These are phyloP conservation scores for Dryobates pubescens DNA, from an alignment of 2,797 vertebrate genomes.

Conservation along the genomic window DNA sequence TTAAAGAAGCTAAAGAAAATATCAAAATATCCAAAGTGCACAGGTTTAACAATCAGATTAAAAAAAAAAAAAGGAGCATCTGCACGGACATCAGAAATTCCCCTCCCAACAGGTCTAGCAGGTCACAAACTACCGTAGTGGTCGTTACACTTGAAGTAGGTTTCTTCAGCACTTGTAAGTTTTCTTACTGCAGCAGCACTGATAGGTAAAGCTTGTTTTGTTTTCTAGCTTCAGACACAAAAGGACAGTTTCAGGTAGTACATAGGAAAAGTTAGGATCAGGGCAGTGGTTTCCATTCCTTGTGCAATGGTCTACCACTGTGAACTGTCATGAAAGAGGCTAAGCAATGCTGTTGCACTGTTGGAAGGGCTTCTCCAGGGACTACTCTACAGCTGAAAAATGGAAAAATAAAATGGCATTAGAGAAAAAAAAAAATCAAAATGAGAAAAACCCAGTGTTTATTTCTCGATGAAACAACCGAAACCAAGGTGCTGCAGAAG, in stretches of 20 bases:
- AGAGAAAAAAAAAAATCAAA: constrained; percentile 58
- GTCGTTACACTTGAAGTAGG: constrained; percentile 63
- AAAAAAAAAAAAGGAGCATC: constrained; percentile 53
- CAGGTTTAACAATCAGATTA: constrained; percentile 81
- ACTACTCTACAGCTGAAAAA: constrained; percentile 92
- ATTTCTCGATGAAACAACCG: constrained; percentile 52
- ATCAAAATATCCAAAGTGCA: constrained; percentile 94
- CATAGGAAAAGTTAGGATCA: constrained; percentile 61
- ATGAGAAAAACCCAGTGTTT: background rate
- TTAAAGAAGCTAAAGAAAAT: constrained; percentile 82
- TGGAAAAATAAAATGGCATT: constrained; percentile 83
- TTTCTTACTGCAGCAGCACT: constrained; percentile 84
- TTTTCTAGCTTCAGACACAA: constrained; percentile 65
- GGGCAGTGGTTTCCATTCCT: constrained; percentile 78
- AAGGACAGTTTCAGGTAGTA: constrained; percentile 67
- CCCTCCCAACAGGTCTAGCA: constrained; percentile 63
- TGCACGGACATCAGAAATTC: constrained; percentile 64
- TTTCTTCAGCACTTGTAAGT: constrained; percentile 85
- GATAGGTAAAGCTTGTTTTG: constrained; percentile 70
- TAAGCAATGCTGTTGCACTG: constrained; percentile 79
- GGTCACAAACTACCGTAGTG: constrained; percentile 57
- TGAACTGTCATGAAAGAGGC: constrained; percentile 69
- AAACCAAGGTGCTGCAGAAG: constrained; percentile 46
- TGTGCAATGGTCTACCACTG: constrained; percentile 76
- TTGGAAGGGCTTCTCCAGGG: constrained; percentile 83